Base-by-base conservation (phyloP, 2,888 invertebrate genomes). In the Poecilobothrus nobilitatus region DNA sequence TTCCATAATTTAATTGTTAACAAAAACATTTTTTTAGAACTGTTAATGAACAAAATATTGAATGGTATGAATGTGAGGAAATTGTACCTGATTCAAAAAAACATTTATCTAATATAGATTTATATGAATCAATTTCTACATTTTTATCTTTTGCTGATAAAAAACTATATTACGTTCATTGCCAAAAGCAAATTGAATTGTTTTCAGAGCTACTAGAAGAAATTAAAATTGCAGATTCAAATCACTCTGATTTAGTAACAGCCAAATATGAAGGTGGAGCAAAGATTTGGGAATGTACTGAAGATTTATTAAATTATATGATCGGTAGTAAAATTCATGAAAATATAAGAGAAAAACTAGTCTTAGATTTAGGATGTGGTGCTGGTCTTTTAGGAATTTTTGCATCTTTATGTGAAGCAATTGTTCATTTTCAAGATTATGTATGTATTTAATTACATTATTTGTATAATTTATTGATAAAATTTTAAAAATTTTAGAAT, bases 271-370 rank as follows among this genome's bases (percentile, higher is more conserved):
- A 94, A 87, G 92, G 97, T 75, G 97, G 97, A 12, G 84, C 95
- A 41, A 97, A 97, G 85, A 88, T 96, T 70, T 97, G 97, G 97
- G 97, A 97, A 83, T 95, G 96, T 77, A 92, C 94, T 7, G 84
- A 87, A 75, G 96, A 97, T 79, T 81, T 97, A 68, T 81, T 90
- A 61, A 80, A 86, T 71, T 93, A 89, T 79, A 78, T 95, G 61
- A 76, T 83, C 6, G 76, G 80, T 63, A 75, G 82, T 44, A 76
- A 81, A 21, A 71, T 80, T 9, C 82, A 87, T 20, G 66, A 72
- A 0, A 69, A 71, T 20, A 76, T 79, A 72, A 76, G 84, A 63
- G 80, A 83, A 33, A 88, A 85, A 75, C 83, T 79, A 66, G 88
- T 95, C 0, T 81, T 97, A 67, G 97, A 97, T 85, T 84, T 97